A percentile compares a stretch with the other conserved stretches of the same genome.
Evolutionary conservation across 2,113 vertebrate species (phyloP).

Genomic region (Pungitius pungitius): DNA sequence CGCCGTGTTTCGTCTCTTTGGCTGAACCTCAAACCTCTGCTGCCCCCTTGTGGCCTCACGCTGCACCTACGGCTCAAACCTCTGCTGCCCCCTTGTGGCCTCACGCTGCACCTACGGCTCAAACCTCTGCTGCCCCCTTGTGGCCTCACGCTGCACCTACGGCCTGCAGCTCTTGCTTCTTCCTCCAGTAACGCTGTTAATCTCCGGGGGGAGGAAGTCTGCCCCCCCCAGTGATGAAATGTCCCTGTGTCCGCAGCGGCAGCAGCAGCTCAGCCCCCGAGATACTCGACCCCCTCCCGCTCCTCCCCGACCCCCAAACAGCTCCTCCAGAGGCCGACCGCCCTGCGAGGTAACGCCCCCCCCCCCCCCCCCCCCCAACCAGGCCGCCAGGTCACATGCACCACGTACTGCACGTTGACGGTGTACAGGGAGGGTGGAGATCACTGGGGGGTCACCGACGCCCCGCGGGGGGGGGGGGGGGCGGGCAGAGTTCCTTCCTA

Average conservation of each 20-base stretch:
- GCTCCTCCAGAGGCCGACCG: conserved; percentile 90
- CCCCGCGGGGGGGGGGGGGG: too few species aligned
- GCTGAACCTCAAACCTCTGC: too few species aligned
- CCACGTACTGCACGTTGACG: not conserved
- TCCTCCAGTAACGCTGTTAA: conserved; percentile 10
- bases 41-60: too few species aligned
- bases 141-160: conserved; percentile 39
- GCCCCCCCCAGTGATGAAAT: conserved; percentile 61
- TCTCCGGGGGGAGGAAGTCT: conserved; percentile 35
- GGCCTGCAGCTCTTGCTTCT: not conserved
- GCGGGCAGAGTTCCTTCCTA: too few species aligned
- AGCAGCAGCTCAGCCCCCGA: conserved; percentile 91
- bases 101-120: too few species aligned
- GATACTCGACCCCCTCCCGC: conserved; percentile 89
- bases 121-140: conserved; percentile 47
- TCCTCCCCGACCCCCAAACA: conserved; percentile 97
- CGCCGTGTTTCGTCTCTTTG: too few species aligned
- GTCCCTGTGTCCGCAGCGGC: conserved; percentile 92
- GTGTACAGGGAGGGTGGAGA: not conserved
- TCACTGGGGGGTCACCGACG: not conserved
- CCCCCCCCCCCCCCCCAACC: conserved; percentile 22
- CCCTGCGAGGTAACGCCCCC: conserved; percentile 92
- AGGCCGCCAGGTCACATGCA: conserved; percentile 25
- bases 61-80: too few species aligned
- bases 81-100: too few species aligned